Base-by-base conservation (phyloP, 1,140 invertebrate species). In the Macrobrachium rosenbergii region DNA sequence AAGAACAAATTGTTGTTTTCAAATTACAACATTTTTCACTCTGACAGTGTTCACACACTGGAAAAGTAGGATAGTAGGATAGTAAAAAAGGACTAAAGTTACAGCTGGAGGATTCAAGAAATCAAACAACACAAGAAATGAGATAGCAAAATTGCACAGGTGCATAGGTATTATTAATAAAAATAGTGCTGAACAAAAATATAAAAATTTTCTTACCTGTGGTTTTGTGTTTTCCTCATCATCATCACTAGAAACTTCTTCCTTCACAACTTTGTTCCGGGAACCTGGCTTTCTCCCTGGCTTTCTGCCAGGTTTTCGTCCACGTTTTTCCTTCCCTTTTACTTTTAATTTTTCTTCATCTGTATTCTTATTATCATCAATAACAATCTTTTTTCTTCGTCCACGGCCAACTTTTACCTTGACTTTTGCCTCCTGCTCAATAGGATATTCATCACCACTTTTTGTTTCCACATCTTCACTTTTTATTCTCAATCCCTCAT, bases 301-400 rank as follows among this genome's bases (percentile, higher is more conserved):
- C 28, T 83, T 88, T 62, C 62, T 88, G 37, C 79, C 82, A 0
- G 52, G 52, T 52, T 52, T 52, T 76, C 67, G 58, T 28, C 79
- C 83, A 64, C 75, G 87, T 89, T 90, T 90, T 90, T 87, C 91
- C 89, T 73, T 87, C 78, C 63, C 37, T 21, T 79, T 78, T 88
- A n/a, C 52, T 63, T 78, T 83, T 73, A 84, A 85, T 77, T 83
- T 83, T 76, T 86, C 82, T 76, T 90, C 89, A 10, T 52, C 52
- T 79, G 83, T 37, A 37, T 80, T 59, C 76, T 90, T 88, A 21
- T 64, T 37, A 67, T 86, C 77, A 58, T 81, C 81, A 58, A 37
- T 21, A 72, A 80, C 77, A 28, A 67, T 58, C 45, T 87, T 77
- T 59, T 87, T 52, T 52, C 52, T 52, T 52, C 52, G 52, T 52